These are phyloP conservation scores for Varecia variegata DNA, from an alignment of 2,797 vertebrate genomes.

Conservation along the genomic window DNA sequence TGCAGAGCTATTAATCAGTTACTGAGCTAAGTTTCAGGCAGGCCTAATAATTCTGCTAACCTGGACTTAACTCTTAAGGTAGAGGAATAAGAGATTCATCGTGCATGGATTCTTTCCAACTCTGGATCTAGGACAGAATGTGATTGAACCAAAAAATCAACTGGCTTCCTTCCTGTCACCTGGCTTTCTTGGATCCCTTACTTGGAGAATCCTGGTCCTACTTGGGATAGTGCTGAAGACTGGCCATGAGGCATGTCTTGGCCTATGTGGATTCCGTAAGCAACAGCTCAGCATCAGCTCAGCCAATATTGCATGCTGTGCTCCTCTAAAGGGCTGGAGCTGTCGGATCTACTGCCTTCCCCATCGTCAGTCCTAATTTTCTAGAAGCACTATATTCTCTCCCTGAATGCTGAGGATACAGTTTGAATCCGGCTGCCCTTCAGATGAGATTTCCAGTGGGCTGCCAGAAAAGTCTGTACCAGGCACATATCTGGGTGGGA, in stretches of 20 bases:
- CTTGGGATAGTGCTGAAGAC: background rate
- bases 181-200: background rate
- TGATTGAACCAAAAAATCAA: background rate
- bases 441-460: background rate
- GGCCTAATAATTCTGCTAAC: background rate
- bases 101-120: background rate
- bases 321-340: background rate
- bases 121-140: background rate
- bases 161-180: background rate
- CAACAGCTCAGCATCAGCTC: background rate
- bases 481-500: conserved; percentile 74
- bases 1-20: background rate
- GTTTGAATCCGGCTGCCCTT: conserved; percentile 34
- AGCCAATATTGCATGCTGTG: rapidly evolving
- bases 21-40: background rate
- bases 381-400: background rate
- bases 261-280: background rate
- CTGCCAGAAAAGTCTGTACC: conserved; percentile 71
- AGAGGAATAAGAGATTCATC: background rate
- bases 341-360: background rate
- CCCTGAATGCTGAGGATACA: background rate
- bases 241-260: background rate
- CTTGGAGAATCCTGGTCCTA: background rate
- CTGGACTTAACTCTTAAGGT: background rate
- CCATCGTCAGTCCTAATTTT: background rate